A percentile compares a stretch with the other conserved stretches of the same genome.
These are phyloP conservation scores for Tupaia tana DNA, from an alignment of 2,113 vertebrate species.

Conservation along the genomic window DNA sequence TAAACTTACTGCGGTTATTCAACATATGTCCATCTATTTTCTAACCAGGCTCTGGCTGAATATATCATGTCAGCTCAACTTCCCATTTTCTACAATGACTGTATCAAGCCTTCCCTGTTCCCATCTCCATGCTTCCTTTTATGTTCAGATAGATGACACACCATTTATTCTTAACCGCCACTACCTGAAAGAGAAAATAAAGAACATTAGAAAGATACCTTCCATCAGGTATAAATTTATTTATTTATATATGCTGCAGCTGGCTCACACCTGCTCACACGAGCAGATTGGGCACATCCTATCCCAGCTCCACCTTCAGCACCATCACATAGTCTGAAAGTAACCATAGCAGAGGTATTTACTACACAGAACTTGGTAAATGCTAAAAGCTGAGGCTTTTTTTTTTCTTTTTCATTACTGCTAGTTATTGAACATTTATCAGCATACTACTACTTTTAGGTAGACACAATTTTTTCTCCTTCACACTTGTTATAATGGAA, in stretches of 20 bases:
- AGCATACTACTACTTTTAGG: neutral
- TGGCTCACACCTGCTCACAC: neutral
- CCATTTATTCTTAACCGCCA: neutral
- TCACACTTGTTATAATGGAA: neutral
- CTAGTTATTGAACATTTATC: neutral
- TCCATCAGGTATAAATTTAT: neutral
- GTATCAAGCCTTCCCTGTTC: neutral
- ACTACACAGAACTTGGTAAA: neutral
- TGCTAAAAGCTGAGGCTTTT: neutral
- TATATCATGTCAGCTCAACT: neutral
- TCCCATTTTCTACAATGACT: neutral
- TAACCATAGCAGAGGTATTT: neutral
- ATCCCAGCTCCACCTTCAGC: neutral
- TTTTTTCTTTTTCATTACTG: neutral
- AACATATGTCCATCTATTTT: neutral
- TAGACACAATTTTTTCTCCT: neutral
- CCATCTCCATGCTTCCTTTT: neutral
- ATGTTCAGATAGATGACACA: neutral
- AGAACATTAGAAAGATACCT: constrained; percentile 1
- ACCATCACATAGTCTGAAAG: neutral
- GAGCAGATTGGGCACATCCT: neutral
- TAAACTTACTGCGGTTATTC: neutral
- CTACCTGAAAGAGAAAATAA: constrained; percentile 23
- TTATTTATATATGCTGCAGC: too few species aligned
- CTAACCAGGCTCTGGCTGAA: neutral